A percentile compares a stretch with the other conserved stretches of the same genome.
Conservation (phyloP, 2,797 vertebrate species). For the Pogonophryne albipinna region DNA sequence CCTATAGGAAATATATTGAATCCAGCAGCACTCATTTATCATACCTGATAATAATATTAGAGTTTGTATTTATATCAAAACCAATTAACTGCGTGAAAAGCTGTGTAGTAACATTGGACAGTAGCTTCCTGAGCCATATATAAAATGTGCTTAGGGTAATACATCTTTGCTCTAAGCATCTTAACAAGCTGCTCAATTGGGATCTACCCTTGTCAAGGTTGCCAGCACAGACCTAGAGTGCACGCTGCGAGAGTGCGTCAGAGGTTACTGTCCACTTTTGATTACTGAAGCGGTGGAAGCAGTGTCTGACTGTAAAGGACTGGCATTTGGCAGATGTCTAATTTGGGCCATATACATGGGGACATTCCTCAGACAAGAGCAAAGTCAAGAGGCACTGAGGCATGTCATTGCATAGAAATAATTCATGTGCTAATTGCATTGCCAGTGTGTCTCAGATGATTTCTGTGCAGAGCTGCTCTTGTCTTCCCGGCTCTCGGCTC, state of each 20-base stretch:
- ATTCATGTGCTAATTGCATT: constrained; percentile 84
- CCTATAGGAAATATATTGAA: constrained; percentile 24
- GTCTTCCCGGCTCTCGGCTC: constrained; percentile 61
- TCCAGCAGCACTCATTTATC: constrained; percentile 40
- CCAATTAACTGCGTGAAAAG: constrained; percentile 54
- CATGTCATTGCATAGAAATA: constrained; percentile 78
- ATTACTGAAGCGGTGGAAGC: constrained; percentile 58
- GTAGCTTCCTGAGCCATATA: constrained; percentile 39
- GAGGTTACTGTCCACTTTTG: constrained; percentile 70
- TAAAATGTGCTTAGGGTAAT: constrained; percentile 44
- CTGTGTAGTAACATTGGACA: constrained; percentile 56
- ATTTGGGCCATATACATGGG: constrained; percentile 66
- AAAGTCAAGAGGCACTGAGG: constrained; percentile 77
- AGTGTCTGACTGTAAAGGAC: constrained; percentile 55
- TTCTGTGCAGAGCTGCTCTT: constrained; percentile 66
- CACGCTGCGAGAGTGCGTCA: constrained; percentile 33
- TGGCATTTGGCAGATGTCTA: constrained; percentile 75
- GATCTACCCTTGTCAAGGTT: constrained; percentile 74
- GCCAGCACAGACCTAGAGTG: constrained; percentile 43
- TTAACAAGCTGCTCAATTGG: constrained; percentile 71
- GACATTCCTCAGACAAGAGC: constrained; percentile 73
- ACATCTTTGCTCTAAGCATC: constrained; percentile 50
- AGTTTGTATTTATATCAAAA: constrained; percentile 53
- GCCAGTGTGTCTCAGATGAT: constrained; percentile 73
- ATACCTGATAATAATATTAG: constrained; percentile 31